Evolutionary conservation across 2,113 vertebrate species (phyloP).

Genomic region (Ciconia stormi): DNA sequence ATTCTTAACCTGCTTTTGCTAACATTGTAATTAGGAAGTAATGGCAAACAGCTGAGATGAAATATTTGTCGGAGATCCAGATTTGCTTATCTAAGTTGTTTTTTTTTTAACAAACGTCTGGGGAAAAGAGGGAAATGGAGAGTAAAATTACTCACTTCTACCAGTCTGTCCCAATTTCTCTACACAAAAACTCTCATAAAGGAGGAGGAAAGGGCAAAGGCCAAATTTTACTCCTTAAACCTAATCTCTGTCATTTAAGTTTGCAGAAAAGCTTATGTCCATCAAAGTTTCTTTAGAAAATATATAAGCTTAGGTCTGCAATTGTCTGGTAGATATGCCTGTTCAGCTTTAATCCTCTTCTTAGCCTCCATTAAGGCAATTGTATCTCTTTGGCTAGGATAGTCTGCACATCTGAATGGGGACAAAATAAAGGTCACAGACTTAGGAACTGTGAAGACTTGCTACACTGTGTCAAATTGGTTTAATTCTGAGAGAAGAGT

Average conservation of each 20-base stretch:
- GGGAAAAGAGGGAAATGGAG: neutral
- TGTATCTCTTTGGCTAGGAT: neutral
- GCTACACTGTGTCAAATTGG: neutral
- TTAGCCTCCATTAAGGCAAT: neutral
- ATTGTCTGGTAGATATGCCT: neutral
- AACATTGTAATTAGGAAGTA: neutral
- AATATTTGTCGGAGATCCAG: neutral
- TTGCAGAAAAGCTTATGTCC: neutral
- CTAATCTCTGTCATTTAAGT: neutral
- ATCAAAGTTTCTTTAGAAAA: neutral
- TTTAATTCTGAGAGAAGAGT: neutral
- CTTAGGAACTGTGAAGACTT: neutral
- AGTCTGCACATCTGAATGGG: neutral
- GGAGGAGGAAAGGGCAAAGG: neutral
- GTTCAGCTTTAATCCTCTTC: neutral
- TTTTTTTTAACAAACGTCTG: neutral
- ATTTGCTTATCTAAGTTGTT: neutral
- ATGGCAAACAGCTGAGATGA: neutral
- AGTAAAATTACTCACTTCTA: neutral
- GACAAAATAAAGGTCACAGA: neutral
- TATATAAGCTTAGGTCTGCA: neutral
- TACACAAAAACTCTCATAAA: neutral
- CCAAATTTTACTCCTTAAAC: neutral
- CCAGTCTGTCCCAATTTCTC: neutral
- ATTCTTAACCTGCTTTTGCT: neutral